These are phyloP conservation scores for Cydia splendana DNA, from an alignment of 1,140 invertebrate genomes.

Conservation along the genomic window DNA sequence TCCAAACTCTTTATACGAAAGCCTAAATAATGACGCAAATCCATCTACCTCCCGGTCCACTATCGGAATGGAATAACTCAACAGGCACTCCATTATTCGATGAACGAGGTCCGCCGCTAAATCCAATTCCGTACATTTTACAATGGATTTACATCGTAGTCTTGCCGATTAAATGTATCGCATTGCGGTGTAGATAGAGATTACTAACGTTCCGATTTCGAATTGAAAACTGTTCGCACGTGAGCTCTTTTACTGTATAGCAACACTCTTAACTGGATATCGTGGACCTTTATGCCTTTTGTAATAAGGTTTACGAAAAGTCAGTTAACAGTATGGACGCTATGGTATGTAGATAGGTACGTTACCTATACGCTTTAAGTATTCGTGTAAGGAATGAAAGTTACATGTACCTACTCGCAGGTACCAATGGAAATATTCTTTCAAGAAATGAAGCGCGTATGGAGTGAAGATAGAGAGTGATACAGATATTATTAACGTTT, in stretches of 20 bases:
- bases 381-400: too few relatives aligned
- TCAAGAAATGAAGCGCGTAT: too few relatives aligned
- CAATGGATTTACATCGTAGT: constrained; percentile 47
- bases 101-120: constrained; percentile 47
- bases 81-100: constrained; percentile 42
- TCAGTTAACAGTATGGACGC: too few relatives aligned
- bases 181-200: background rate
- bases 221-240: background rate
- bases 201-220: background rate
- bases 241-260: background rate
- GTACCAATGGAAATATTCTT: too few relatives aligned
- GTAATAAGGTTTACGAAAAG: too few relatives aligned
- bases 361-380: too few relatives aligned
- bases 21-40: background rate
- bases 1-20: background rate
- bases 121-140: constrained; percentile 53
- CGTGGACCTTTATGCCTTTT: too few relatives aligned
- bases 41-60: background rate
- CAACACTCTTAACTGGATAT: too few relatives aligned
- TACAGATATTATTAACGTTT: too few relatives aligned
- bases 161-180: constrained; percentile 13
- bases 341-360: too few relatives aligned
- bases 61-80: constrained; percentile 43
- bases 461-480: too few relatives aligned
- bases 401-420: too few relatives aligned